These are phyloP conservation scores for Bhutanitis thaidina DNA, from an alignment of 2,888 invertebrate genomes.

Conservation along the genomic window DNA sequence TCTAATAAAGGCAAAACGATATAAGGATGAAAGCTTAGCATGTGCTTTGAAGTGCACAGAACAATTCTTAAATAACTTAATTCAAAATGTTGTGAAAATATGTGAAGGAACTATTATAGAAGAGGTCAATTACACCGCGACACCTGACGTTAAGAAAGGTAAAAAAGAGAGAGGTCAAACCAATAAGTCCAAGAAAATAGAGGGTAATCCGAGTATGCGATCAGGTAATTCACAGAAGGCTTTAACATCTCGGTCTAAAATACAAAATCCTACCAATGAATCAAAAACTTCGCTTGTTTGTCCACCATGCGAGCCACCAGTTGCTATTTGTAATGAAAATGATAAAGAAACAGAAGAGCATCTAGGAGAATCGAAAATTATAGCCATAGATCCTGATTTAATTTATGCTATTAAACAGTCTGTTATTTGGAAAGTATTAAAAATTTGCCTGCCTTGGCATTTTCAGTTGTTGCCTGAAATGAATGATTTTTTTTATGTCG, in stretches of 20 bases:
- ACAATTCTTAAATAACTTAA: conserved; percentile 48
- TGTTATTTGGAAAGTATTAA: conserved; percentile 62
- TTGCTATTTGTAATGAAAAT: conserved; percentile 33
- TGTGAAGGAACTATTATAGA: conserved; percentile 58
- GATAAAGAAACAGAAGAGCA: conserved; percentile 35
- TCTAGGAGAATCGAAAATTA: conserved; percentile 45
- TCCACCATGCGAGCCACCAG: conserved; percentile 51
- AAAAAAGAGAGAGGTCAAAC: conserved; percentile 46
- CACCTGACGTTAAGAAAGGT: conserved; percentile 45
- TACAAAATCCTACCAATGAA: conserved; percentile 25
- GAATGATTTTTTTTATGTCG: conserved; percentile 44
- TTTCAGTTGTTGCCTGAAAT: conserved; percentile 52
- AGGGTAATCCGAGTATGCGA: conserved; percentile 49
- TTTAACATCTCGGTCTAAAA: conserved; percentile 34
- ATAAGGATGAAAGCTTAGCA: conserved; percentile 55
- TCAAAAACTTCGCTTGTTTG: conserved; percentile 56
- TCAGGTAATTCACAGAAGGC: conserved; percentile 39
- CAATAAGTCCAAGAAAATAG: conserved; percentile 40
- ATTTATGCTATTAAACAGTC: conserved; percentile 56
- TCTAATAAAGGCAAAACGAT: conserved; percentile 55
- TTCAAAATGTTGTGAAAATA: conserved; percentile 47
- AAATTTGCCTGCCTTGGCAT: conserved; percentile 65
- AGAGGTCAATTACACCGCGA: conserved; percentile 51
- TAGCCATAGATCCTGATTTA: conserved; percentile 44
- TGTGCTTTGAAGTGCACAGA: conserved; percentile 55